Percentiles rank a stretch among this genome's conserved stretches.
These are phyloP conservation scores for Bombus confusus DNA, from an alignment of 1,140 invertebrate species.

Conservation along the genomic window DNA sequence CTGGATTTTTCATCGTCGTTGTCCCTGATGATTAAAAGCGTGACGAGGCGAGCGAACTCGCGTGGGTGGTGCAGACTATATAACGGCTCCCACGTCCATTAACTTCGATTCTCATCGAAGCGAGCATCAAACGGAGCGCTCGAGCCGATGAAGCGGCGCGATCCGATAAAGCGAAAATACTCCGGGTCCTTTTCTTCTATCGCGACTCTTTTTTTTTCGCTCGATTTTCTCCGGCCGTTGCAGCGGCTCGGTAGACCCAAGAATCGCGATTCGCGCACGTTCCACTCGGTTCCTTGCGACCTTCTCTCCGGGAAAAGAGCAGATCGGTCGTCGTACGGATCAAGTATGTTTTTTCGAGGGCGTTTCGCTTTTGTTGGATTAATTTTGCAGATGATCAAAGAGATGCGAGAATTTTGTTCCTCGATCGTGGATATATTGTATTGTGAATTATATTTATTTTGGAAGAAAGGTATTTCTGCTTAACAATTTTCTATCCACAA, in stretches of 20 bases:
- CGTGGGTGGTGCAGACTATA: slow-evolving; percentile 15
- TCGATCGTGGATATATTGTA: too few relatives aligned
- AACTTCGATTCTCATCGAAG: slow-evolving; percentile 65
- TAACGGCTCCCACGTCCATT: slow-evolving; percentile 49
- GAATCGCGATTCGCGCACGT: neutral
- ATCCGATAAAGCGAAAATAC: slow-evolving; percentile 44
- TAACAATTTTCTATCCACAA: neutral
- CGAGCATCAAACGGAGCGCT: slow-evolving; percentile 54
- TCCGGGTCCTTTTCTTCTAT: slow-evolving; percentile 1
- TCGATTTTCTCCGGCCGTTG: neutral
- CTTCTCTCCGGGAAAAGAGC: neutral
- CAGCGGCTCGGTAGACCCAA: neutral
- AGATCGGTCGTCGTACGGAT: neutral
- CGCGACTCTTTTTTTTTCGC: neutral
- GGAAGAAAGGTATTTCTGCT: neutral
- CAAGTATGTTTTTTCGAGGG: neutral
- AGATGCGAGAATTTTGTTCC: too few relatives aligned
- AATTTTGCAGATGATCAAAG: neutral
- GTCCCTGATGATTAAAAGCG: slow-evolving; percentile 65
- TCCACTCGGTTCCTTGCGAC: neutral
- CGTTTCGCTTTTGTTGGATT: neutral
- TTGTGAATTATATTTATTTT: too few relatives aligned
- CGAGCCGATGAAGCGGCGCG: slow-evolving; percentile 38
- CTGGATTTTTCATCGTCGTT: slow-evolving; percentile 61
- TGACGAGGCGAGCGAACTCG: neutral